Evolutionary conservation across 2,888 invertebrate species (phyloP).

Genomic region (Diadegma fenestrale): DNA sequence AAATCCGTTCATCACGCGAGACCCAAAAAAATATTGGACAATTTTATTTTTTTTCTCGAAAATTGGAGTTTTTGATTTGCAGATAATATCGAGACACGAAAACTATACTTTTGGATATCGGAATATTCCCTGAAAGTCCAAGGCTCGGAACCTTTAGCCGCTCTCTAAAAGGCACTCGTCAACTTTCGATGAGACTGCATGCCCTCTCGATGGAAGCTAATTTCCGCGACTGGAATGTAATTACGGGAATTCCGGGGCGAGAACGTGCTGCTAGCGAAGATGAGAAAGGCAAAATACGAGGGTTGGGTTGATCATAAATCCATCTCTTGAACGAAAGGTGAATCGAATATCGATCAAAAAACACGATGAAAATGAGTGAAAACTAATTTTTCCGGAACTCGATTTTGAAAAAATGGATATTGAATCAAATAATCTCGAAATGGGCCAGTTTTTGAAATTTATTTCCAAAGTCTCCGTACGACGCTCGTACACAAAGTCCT

Average conservation of each 20-base stretch:
- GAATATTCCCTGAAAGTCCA: background rate
- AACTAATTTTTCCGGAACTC: background rate
- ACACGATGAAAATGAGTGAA: background rate
- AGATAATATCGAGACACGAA: background rate
- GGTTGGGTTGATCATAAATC: constrained; percentile 57
- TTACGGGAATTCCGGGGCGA: constrained; percentile 63
- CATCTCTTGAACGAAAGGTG: too few species aligned
- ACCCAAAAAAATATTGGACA: too few species aligned
- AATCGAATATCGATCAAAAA: too few species aligned
- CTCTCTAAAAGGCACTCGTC: constrained; percentile 34
- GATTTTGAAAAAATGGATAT: background rate
- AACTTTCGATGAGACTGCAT: constrained; percentile 46
- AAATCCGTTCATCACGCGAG: background rate
- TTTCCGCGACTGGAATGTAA: constrained; percentile 66
- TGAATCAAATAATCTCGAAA: too few species aligned
- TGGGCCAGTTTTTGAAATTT: too few species aligned
- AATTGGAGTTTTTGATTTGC: too few species aligned
- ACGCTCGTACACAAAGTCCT: too few species aligned
- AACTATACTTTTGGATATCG: background rate
- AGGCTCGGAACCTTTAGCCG: background rate
- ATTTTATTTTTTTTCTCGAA: too few species aligned
- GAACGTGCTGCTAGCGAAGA: constrained; percentile 30
- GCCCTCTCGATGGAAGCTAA: constrained; percentile 59
- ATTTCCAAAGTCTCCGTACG: too few species aligned
- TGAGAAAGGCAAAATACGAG: constrained; percentile 45